phyloP scores from a whole-genome alignment of 2,888 invertebrate genomes.

The Anarsia innoxiella region DNA sequence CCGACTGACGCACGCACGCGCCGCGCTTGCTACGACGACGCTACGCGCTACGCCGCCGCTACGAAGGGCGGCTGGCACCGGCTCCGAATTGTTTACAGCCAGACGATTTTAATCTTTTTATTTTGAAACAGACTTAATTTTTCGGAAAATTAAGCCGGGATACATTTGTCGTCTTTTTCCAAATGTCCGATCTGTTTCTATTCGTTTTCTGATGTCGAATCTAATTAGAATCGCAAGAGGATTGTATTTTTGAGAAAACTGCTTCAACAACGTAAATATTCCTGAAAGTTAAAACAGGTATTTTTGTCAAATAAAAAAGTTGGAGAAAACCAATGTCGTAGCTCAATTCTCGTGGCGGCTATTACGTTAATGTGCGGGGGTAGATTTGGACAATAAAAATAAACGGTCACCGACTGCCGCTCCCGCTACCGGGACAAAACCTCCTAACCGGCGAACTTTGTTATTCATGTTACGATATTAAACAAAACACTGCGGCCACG shows the following conservation, averaged over 20 bases:
- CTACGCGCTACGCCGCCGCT: constrained; percentile 41
- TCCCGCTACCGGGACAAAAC: constrained; percentile 44
- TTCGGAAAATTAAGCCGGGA: constrained; percentile 6
- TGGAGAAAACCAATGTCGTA: constrained; percentile 20
- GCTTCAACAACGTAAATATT: too few species aligned
- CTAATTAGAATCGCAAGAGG: too few species aligned
- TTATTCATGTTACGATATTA: constrained; percentile 48
- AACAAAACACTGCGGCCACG: constrained; percentile 29
- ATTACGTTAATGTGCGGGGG: constrained; percentile 60
- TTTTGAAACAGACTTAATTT: constrained; percentile 12
- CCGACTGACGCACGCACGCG: constrained; percentile 67
- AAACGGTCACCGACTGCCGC: constrained; percentile 47
- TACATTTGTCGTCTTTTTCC: constrained; percentile 5
- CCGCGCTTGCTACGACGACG: constrained; percentile 27
- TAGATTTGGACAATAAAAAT: constrained; percentile 62
- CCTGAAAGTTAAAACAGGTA: too few species aligned
- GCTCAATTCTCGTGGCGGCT: constrained; percentile 51
- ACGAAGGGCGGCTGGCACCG: constrained; percentile 25
- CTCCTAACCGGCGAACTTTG: constrained; percentile 52
- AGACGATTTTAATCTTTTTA: constrained; percentile 13
- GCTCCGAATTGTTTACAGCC: neutral
- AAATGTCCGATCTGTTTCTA: too few species aligned
- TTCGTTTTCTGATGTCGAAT: too few species aligned
- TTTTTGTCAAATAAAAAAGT: neutral
- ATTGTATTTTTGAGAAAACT: too few species aligned